Evolutionary conservation across 2,888 invertebrate species (phyloP), one percentile per base, ranked within the genome.

Genomic region (Minunthozetes semirufus): DNA sequence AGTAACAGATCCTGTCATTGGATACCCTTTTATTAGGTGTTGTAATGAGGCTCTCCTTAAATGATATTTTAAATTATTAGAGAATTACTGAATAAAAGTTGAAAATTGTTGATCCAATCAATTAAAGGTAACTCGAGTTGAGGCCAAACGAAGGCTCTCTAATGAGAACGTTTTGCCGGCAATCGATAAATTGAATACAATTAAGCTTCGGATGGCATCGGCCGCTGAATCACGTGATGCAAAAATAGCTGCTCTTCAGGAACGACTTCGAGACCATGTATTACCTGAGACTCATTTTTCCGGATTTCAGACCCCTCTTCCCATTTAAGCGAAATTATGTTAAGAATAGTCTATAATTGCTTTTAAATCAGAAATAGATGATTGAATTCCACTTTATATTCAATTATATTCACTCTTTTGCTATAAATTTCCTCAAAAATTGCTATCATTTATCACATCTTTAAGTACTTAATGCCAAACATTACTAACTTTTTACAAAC

Each of bases 231-330:
- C 94, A 83, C 89, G 94, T 78, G 93, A 94, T 83, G 92, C 92
- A 82, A 92, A 93, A 83, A 89, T 94, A 80, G 91, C 91, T 85
- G 92, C 91, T 84, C 92, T 94, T 89, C 85, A 93, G 80, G 92
- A 93, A 80, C 90, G 93, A 80, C 89, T 94, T 77, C 91, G 91
- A 84, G 93, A 94, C 84, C 94, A 94, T 84, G 94, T 94, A 83
- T 89, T 90, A 56, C 3, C 13, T 56, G 48, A 48, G 17, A 13
- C 56, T 22, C 22, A 22, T 9, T 9, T 56, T 56, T 22, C 56
- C 19, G 50, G 50, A 50, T 50, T 50, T 50, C 50, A 50, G n/a
- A 6, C 6, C 6, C 5, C 19, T n/a, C 9, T 48, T 48, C 50
- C 5, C 50, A 50, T 50, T 50, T 50, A 19, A 50, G 2, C 42